phyloP scores from a whole-genome alignment of 2,888 invertebrate genomes.

The Odontocolon sp. region DNA sequence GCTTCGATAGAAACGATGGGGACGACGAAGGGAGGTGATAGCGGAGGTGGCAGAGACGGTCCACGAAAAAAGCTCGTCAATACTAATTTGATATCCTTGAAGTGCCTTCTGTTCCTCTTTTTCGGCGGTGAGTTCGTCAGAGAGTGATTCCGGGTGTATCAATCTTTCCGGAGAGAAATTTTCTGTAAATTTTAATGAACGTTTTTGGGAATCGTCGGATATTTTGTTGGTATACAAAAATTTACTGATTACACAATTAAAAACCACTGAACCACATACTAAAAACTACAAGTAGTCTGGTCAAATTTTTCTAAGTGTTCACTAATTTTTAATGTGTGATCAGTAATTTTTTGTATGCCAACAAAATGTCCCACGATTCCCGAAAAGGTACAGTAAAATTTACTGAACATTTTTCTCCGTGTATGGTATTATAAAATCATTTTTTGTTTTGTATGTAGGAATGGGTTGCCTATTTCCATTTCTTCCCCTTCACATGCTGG shows the following conservation, averaged over 20 bases:
- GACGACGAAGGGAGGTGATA: slow-evolving; percentile 65
- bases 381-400: too few relatives aligned
- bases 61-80: slow-evolving; percentile 83
- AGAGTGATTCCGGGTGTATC: background rate
- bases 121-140: slow-evolving; percentile 86
- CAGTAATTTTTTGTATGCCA: too few relatives aligned
- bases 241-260: too few relatives aligned
- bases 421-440: background rate
- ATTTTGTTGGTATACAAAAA: too few relatives aligned
- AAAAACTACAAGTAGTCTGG: too few relatives aligned
- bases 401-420: background rate
- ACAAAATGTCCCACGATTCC: too few relatives aligned
- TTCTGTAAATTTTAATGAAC: too few relatives aligned
- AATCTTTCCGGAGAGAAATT: background rate
- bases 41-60: slow-evolving; percentile 54
- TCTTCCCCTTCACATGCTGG: slow-evolving; percentile 89
- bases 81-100: slow-evolving; percentile 88
- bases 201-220: too few relatives aligned
- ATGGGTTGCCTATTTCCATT: slow-evolving; percentile 92
- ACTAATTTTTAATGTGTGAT: too few relatives aligned
- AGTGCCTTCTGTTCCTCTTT: slow-evolving; percentile 91
- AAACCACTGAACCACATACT: too few relatives aligned
- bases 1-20: slow-evolving; percentile 71
- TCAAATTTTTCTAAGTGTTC: too few relatives aligned
- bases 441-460: slow-evolving; percentile 81